Evolutionary conservation across 2,888 invertebrate species (phyloP), one percentile per base, ranked within the genome.

Genomic region (Oxycera nigricornis): DNA sequence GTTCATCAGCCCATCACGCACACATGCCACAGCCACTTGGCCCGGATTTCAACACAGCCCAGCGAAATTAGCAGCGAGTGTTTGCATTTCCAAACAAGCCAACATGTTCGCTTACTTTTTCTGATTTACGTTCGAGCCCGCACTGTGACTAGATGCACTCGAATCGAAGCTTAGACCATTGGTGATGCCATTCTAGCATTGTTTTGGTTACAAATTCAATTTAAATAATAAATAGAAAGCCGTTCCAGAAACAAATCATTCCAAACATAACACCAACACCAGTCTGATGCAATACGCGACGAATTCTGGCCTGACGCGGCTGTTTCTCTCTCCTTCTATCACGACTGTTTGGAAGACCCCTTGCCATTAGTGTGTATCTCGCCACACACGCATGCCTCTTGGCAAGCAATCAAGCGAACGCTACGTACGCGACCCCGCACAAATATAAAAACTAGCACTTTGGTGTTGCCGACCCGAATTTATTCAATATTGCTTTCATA

Each of bases 51-150:
- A 39, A 65, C 41, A 65, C 24, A 26, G 41, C 65, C 65, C 65
- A 65, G 65, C 22, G 39, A 65, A 39, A 65, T 41, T 65, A 24
- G 17, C 22, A 17, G 41, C 65, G 39, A 4, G 22, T 65, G 65
- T 65, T 65, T 65, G 39, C 65, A 65, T 65, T 65, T 65, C 22
- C 6, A 46, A 46, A 61, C 61, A 31, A 61, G 20, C n/a, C 31
- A 31, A 61, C 4, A 61, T 61, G 1, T 65, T 65, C 65, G 41
- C 65, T 65, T 41, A 65, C 65, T 65, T 65, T 61, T 61, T 31
- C 61, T 61, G 59, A 61, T 61, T 61, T 61, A 17, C 61, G n/a
- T 30, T 31, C 14, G 46, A 6, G 35, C 11, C 35, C n/a, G n/a
- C n/a, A n/a, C n/a, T n/a, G n/a, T n/a, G n/a, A n/a, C n/a, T n/a